Base-by-base conservation (phyloP, 2,113 vertebrate genomes). In the Plecturocebus donacophilus region DNA sequence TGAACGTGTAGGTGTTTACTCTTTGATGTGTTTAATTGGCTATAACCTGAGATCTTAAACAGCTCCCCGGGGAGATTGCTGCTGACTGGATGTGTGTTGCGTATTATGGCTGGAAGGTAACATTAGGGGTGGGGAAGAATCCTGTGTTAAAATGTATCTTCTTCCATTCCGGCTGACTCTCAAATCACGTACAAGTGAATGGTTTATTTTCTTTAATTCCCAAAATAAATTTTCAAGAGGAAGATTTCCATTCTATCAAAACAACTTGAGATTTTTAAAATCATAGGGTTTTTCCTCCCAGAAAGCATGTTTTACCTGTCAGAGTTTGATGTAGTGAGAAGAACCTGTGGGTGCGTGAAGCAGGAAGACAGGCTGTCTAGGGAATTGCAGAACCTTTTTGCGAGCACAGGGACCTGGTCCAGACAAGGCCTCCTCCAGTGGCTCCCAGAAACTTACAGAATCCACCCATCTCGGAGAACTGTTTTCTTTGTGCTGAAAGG, bases 281-380 rank as follows among this genome's bases (percentile, higher is more conserved):
- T 47, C 11, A 6, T 0, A 1, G 32, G 12, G 9, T 30, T 35
- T 42, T 14, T 40, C 32, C 25, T 49, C 5, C 14, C 2, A 0
- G 2, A 16, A 4, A 23, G 35, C 11, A 3, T 4, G 38, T 25
- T 27, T 77, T 14, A 3, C 32, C 27, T 25, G 32, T 32, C 5
- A 3, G 54, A 10, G 13, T 13, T 40, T 2, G 1, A 21, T 8
- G 70, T n/a, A 1, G 45, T 32, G 4, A 0, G 11, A 2, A 47
- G 16, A 19, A 19, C 27, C 4, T 1, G 1, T 2, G 10, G 0
- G 10, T 0, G 0, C 16, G 2, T 11, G 7, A 3, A 6, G 66
- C 10, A 11, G 68, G 47, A 32, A 27, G 27, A 1, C n/a, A 6
- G 4, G 2, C 14, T 5, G 5, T 2, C 3, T 7, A 12, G 54